phyloP scores from a whole-genome alignment of 2,888 invertebrate genomes.

The Galerucella calmariensis region DNA sequence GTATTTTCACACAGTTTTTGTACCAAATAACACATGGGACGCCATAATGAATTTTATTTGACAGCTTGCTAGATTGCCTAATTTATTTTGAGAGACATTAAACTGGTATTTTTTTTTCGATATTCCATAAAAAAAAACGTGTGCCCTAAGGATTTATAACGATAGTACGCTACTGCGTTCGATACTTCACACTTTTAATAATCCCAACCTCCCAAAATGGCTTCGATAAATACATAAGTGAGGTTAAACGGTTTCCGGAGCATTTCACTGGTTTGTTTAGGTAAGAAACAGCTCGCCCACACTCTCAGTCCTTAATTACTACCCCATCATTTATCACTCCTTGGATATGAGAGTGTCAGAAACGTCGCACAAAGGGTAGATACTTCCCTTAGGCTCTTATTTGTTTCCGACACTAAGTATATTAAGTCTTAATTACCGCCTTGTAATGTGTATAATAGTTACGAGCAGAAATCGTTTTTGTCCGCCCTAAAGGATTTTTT shows the following conservation, averaged over 20 bases:
- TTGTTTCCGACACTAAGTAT: conserved; percentile 13
- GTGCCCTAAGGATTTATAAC: no score
- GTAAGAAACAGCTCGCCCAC: conserved; percentile 17
- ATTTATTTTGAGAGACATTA: no score
- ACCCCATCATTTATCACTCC: conserved; percentile 20
- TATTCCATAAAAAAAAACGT: no score
- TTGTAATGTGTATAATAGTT: neutral
- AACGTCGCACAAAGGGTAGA: neutral
- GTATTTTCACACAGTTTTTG: no score
- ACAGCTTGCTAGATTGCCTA: no score
- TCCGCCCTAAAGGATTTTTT: neutral
- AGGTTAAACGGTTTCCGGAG: conserved; percentile 13
- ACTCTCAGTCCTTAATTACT: conserved; percentile 27
- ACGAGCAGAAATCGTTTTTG: neutral
- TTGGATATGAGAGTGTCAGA: neutral
- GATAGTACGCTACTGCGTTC: no score
- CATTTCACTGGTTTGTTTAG: conserved; percentile 25
- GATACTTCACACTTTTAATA: no score
- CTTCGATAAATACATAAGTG: conserved; percentile 5
- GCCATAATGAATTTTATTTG: no score
- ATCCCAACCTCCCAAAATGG: neutral
- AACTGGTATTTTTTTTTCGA: no score
- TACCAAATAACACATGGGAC: no score
- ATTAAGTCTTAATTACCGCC: conserved; percentile 6
- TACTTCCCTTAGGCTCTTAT: conserved; percentile 8